These are phyloP conservation scores for Coronaproctus castanopsis DNA, from an alignment of 2,888 invertebrate genomes.

Conservation along the genomic window DNA sequence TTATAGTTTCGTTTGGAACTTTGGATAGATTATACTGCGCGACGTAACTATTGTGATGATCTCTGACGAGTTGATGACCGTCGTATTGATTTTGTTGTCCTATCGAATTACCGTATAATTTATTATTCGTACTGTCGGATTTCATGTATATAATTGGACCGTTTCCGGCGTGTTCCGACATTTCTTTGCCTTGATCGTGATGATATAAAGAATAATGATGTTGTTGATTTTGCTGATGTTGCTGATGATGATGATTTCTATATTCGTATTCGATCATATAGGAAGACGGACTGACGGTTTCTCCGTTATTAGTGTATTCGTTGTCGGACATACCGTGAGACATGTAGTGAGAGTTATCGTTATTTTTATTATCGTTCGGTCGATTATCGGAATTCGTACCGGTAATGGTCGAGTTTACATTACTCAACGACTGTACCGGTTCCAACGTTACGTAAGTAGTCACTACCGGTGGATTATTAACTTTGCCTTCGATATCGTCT, in stretches of 20 bases:
- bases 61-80: neutral
- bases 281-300: neutral
- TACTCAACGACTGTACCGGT: neutral
- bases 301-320: neutral
- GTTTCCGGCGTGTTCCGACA: neutral
- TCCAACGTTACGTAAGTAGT: conserved; percentile 10
- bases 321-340: neutral
- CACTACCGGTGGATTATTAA: conserved; percentile 1
- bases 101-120: conserved; percentile 4
- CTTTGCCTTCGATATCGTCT: conserved; percentile 1
- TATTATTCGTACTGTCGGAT: neutral
- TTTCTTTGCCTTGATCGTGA: conserved; percentile 1
- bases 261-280: neutral
- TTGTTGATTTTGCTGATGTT: neutral
- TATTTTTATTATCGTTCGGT: conserved; percentile 10
- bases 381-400: conserved; percentile 6
- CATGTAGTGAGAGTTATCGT: conserved; percentile 1
- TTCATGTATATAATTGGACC: conserved; percentile 4
- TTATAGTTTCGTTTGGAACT: neutral
- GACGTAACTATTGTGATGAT: too few species aligned
- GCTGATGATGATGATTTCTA: neutral
- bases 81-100: neutral
- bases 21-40: neutral
- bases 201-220: neutral
- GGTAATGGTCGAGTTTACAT: neutral